A percentile compares a stretch with the other conserved stretches of the same genome.
Evolutionary conservation across 1,140 invertebrate species (phyloP).

Genomic region (Anthonomus grandis): DNA sequence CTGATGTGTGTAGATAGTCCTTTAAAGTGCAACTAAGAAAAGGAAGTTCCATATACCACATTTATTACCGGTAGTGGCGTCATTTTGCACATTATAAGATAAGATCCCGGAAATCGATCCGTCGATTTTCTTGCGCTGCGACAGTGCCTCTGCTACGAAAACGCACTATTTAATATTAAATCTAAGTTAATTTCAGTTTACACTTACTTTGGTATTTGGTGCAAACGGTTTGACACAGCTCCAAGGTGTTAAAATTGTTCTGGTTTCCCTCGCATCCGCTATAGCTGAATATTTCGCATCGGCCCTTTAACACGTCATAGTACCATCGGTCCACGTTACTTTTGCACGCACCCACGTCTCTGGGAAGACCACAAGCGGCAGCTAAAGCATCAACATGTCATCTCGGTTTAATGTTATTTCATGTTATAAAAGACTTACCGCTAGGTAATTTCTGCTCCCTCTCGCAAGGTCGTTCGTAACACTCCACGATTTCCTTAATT

Average conservation of each 20-base stretch:
- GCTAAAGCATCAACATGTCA: constrained; percentile 25
- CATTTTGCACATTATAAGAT: constrained; percentile 45
- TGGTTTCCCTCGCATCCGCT: constrained; percentile 72
- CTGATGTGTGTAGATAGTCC: too few species aligned
- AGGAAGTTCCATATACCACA: constrained; percentile 8
- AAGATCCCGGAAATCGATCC: constrained; percentile 43
- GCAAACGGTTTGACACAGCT: constrained; percentile 48
- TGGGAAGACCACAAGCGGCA: constrained; percentile 59
- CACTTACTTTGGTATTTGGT: constrained; percentile 49
- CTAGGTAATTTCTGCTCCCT: constrained; percentile 15
- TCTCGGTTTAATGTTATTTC: constrained; percentile 3
- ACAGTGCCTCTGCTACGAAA: constrained; percentile 43
- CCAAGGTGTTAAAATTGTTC: constrained; percentile 66
- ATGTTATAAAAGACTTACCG: constrained; percentile 20
- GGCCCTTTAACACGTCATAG: constrained; percentile 62
- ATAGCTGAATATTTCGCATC: constrained; percentile 71
- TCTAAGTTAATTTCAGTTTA: not conserved
- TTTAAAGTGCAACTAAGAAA: too few species aligned
- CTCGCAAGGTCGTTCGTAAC: constrained; percentile 35
- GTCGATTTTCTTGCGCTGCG: constrained; percentile 36
- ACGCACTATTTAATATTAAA: constrained; percentile 27
- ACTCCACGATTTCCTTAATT: constrained; percentile 50
- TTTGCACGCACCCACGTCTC: constrained; percentile 61
- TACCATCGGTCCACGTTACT: constrained; percentile 66
- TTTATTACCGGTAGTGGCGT: constrained; percentile 36